These are phyloP conservation scores for Phasianus colchicus DNA, from an alignment of 2,113 vertebrate genomes.

Conservation along the genomic window DNA sequence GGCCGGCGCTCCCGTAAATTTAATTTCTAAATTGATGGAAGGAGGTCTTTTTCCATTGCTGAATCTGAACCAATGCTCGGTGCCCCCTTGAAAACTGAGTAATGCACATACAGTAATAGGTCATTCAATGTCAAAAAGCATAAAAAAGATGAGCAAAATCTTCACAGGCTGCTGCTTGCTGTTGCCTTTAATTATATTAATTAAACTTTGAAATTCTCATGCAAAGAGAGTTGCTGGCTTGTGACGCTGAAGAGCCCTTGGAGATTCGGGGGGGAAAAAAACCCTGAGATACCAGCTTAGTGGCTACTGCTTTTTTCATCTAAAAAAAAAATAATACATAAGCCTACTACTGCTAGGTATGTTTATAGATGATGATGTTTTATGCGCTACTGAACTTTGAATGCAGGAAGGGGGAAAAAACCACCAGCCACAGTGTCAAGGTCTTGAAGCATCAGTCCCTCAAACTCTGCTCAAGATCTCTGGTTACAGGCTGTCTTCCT, in stretches of 20 bases:
- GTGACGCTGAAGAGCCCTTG: conserved; percentile 83
- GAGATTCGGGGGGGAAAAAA: conserved; percentile 73
- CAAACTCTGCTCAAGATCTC: conserved; percentile 76
- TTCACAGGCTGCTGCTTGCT: conserved; percentile 97
- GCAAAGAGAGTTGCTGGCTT: conserved; percentile 84
- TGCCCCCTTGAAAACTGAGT: conserved; percentile 74
- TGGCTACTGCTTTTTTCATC: conserved; percentile 76
- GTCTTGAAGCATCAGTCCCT: conserved; percentile 84
- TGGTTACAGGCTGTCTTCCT: conserved; percentile 84
- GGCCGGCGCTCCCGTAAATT: conserved; percentile 55
- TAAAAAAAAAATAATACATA: conserved; percentile 45
- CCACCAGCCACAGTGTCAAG: conserved; percentile 80
- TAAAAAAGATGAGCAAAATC: conserved; percentile 92
- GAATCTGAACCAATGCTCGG: conserved; percentile 60
- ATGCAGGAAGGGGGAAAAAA: conserved; percentile 70
- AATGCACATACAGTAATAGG: conserved; percentile 82
- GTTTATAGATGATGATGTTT: conserved; percentile 81
- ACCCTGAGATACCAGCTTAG: conserved; percentile 79
- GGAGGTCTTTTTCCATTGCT: conserved; percentile 73
- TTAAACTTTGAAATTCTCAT: conserved; percentile 93
- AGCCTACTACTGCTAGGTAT: conserved; percentile 73
- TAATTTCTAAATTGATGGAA: conserved; percentile 88
- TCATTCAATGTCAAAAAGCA: conserved; percentile 96
- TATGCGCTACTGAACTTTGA: conserved; percentile 80
- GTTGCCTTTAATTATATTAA: conserved; percentile 98